phyloP scores from a whole-genome alignment of 1,140 invertebrate species.

The Cardiocondyla obscurior region DNA sequence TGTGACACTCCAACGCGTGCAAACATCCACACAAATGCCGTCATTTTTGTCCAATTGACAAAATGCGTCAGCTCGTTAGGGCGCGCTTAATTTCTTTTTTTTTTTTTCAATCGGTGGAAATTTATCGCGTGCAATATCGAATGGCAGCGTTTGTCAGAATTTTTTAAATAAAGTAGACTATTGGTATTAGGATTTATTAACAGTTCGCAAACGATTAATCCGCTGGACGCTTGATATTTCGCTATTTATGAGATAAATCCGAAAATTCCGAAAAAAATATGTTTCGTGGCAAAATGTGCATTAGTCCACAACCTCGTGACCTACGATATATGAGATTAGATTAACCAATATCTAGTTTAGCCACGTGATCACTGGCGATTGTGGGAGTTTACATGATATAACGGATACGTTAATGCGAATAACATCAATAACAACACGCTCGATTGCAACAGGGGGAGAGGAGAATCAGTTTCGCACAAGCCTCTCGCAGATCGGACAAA shows the following conservation, averaged over 20 bases:
- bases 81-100: not conserved
- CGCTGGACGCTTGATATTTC: not conserved
- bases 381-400: conserved; percentile 57
- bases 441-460: not conserved
- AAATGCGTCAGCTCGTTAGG: not conserved
- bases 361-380: conserved; percentile 23
- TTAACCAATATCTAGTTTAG: not conserved
- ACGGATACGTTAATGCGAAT: conserved; percentile 45
- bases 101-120: not conserved
- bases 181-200: not conserved
- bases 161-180: not conserved
- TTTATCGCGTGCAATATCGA: not conserved
- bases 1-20: not conserved
- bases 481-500: conserved; percentile 68
- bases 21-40: not conserved
- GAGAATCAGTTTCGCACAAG: conserved; percentile 59
- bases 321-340: conserved; percentile 20
- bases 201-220: no score
- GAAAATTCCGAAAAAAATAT: not conserved
- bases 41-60: conserved; percentile 19
- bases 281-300: not conserved
- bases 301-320: not conserved
- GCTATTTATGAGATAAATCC: not conserved
- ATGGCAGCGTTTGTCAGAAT: not conserved
- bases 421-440: conserved; percentile 69